A percentile compares a stretch with the other conserved stretches of the same genome.
These are phyloP conservation scores for Brachionus asplanchnoidis DNA, from an alignment of 1,140 invertebrate species.

Conservation along the genomic window DNA sequence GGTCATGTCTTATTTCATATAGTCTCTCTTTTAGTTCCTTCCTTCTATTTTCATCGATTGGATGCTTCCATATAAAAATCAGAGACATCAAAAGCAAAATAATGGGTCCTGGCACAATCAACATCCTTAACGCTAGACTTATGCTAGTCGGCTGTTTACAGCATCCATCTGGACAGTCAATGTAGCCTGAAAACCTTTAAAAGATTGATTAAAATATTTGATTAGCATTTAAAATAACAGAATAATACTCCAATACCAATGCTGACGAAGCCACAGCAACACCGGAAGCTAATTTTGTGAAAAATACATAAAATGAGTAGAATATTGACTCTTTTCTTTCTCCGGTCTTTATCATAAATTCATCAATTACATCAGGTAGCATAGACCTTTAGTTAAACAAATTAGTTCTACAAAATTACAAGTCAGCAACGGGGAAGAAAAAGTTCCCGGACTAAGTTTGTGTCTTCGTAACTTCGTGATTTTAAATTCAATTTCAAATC, in stretches of 20 bases:
- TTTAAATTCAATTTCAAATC: no score
- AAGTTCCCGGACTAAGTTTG: no score
- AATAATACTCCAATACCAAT: constrained; percentile 47
- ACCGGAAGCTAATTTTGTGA: constrained; percentile 51
- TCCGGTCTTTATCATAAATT: constrained; percentile 50
- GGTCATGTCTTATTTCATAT: background rate
- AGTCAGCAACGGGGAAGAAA: no score
- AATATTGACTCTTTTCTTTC: constrained; percentile 52
- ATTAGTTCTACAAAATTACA: background rate
- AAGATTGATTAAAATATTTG: background rate
- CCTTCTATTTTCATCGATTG: constrained; percentile 28
- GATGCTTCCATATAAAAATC: constrained; percentile 39
- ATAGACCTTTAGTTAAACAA: constrained; percentile 48
- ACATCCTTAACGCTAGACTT: constrained; percentile 47
- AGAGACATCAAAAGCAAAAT: constrained; percentile 7
- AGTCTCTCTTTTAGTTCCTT: constrained; percentile 17
- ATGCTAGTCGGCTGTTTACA: constrained; percentile 50
- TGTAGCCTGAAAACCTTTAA: constrained; percentile 3
- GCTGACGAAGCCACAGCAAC: constrained; percentile 50
- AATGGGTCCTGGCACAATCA: constrained; percentile 48
- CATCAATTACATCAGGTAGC: constrained; percentile 54
- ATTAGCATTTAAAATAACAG: no score
- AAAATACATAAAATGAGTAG: constrained; percentile 55
- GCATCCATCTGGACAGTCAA: constrained; percentile 36
- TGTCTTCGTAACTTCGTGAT: no score